Percentiles rank a stretch among this genome's conserved stretches.
These are phyloP conservation scores for Megaceryle alcyon DNA, from an alignment of 2,797 vertebrate species.

Conservation along the genomic window DNA sequence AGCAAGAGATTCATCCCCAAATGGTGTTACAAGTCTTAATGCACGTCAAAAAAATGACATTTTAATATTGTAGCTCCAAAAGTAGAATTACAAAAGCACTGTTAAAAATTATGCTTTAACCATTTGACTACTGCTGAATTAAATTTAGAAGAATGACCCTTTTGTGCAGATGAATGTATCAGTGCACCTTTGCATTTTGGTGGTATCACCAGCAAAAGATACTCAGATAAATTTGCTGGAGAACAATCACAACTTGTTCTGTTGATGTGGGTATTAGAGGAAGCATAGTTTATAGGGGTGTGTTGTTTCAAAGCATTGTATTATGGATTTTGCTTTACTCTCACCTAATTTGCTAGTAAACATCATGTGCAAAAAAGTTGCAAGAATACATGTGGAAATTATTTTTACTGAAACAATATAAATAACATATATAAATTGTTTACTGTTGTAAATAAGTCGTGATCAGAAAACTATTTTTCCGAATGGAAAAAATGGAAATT, in stretches of 20 bases:
- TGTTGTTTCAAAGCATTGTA: neutral
- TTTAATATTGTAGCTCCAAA: neutral
- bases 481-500: neutral
- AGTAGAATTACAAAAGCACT: neutral
- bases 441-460: neutral
- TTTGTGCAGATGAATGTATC: neutral
- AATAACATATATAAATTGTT: neutral
- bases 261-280: neutral
- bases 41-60: neutral
- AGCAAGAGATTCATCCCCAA: neutral
- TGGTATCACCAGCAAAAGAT: neutral
- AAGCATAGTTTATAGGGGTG: neutral
- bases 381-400: neutral
- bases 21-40: neutral
- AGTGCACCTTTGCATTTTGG: neutral
- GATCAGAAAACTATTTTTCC: neutral
- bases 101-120: neutral
- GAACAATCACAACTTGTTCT: neutral
- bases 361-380: neutral
- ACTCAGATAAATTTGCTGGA: neutral
- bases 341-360: neutral
- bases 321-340: neutral
- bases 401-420: neutral
- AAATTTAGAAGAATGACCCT: neutral
- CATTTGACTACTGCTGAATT: neutral